Percentiles rank a stretch among this genome's conserved stretches.
These are phyloP conservation scores for Phortica variegata DNA, from an alignment of 1,140 invertebrate species.

Conservation along the genomic window DNA sequence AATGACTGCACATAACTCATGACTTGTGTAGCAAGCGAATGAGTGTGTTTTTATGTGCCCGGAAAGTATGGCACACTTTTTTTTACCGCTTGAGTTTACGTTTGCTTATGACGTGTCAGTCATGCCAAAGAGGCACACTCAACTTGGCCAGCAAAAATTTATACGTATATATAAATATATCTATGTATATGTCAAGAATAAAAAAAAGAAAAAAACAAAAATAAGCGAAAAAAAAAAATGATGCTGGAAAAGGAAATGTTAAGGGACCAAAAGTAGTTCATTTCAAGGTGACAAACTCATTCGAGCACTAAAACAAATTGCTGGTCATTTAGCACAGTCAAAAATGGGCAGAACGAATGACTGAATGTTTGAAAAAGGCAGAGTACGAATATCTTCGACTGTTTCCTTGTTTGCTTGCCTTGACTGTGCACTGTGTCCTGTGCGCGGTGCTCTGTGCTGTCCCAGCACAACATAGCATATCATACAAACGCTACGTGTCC, in stretches of 20 bases:
- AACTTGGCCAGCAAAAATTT: too few relatives aligned
- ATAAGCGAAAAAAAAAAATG: too few relatives aligned
- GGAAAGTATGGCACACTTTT: slow-evolving; percentile 24
- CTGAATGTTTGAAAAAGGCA: too few relatives aligned
- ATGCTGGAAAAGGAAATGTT: too few relatives aligned
- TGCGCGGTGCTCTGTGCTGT: too few relatives aligned
- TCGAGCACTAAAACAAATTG: slow-evolving; percentile 43
- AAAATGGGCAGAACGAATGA: slow-evolving; percentile 11
- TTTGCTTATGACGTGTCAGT: slow-evolving; percentile 19
- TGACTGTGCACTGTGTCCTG: too few relatives aligned
- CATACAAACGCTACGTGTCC: too few relatives aligned
- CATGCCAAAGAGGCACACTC: too few relatives aligned
- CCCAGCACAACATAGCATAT: too few relatives aligned
- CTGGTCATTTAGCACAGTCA: slow-evolving; percentile 45
- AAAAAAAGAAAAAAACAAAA: too few relatives aligned
- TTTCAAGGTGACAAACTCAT: slow-evolving; percentile 47
- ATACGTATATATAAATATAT: slow-evolving; percentile 18
- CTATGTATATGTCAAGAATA: not conserved
- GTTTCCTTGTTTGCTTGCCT: too few relatives aligned
- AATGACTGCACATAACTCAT: slow-evolving; percentile 34
- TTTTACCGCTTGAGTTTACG: slow-evolving; percentile 15
- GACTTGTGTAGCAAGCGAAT: not conserved
- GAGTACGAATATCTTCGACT: too few relatives aligned
- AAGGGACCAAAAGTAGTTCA: slow-evolving; percentile 22
- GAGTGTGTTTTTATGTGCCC: not conserved